Evolutionary conservation across 2,888 invertebrate species (phyloP).

Genomic region (Xanthorhoe designata): DNA sequence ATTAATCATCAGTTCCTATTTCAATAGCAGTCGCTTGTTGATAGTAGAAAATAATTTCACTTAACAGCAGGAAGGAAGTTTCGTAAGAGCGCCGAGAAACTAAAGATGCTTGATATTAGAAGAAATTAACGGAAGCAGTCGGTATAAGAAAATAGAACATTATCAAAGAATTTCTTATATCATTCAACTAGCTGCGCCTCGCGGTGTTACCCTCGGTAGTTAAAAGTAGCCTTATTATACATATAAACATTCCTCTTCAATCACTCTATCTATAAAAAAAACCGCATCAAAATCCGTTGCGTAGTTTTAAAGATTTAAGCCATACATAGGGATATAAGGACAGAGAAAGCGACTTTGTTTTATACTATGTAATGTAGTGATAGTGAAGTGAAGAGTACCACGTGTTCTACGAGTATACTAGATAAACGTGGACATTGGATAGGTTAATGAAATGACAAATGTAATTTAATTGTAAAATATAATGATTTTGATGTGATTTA

Average conservation of each 20-base stretch:
- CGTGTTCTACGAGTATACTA: background rate
- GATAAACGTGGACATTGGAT: background rate
- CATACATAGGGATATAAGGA: no score
- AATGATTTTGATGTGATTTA: background rate
- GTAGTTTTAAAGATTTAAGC: no score
- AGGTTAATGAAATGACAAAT: no score
- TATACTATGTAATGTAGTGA: no score
- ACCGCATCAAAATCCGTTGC: no score
- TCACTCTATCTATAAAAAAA: no score
- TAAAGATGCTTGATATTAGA: conserved; percentile 2
- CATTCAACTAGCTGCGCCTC: background rate
- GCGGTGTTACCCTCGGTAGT: no score
- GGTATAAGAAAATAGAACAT: background rate
- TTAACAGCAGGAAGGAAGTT: conserved; percentile 25
- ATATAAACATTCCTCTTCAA: no score
- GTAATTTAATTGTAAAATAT: no score
- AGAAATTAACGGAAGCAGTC: background rate
- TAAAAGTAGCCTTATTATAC: no score
- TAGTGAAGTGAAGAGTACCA: no score
- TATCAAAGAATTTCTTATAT: background rate
- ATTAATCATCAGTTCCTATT: conserved; percentile 42
- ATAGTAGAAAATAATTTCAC: conserved; percentile 32
- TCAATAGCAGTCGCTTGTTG: conserved; percentile 31
- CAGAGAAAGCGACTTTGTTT: no score
- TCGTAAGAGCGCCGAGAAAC: conserved; percentile 18